A percentile compares a stretch with the other conserved stretches of the same genome.
These are phyloP conservation scores for Drosophila sp. DNA, from an alignment of 1,140 invertebrate species.

Conservation along the genomic window DNA sequence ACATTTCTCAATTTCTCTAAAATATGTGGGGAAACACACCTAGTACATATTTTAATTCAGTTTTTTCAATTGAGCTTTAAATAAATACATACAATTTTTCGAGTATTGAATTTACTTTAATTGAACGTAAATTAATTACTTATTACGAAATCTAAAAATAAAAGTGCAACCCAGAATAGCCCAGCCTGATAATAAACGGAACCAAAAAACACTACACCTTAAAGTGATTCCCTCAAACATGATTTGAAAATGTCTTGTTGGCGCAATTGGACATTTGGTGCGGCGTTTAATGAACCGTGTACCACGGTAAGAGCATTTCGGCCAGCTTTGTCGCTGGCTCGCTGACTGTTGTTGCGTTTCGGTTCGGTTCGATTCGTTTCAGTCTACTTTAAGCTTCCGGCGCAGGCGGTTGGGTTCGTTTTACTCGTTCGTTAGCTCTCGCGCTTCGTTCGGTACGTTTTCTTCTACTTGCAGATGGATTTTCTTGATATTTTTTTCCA, in stretches of 20 bases:
- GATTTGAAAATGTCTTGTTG: not conserved
- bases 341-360: conserved; percentile 48
- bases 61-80: too few species aligned
- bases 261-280: not conserved
- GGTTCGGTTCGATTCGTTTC: conserved; percentile 71
- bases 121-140: too few species aligned
- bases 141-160: too few species aligned
- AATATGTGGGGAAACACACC: too few species aligned
- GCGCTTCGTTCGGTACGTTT: conserved; percentile 52
- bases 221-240: too few species aligned
- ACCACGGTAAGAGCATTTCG: conserved; percentile 37
- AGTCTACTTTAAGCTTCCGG: conserved; percentile 78
- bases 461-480: conserved; percentile 23
- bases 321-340: conserved; percentile 40
- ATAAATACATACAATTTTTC: too few species aligned
- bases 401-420: conserved; percentile 71
- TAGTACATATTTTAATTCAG: too few species aligned
- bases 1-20: too few species aligned
- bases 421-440: conserved; percentile 43
- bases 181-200: too few species aligned
- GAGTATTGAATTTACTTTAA: too few species aligned
- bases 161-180: too few species aligned
- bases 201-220: too few species aligned
- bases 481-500: conserved; percentile 31
- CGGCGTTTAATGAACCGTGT: not conserved